Conservation (phyloP, 2,797 vertebrate genomes). For the Diplodus puntazzo region DNA sequence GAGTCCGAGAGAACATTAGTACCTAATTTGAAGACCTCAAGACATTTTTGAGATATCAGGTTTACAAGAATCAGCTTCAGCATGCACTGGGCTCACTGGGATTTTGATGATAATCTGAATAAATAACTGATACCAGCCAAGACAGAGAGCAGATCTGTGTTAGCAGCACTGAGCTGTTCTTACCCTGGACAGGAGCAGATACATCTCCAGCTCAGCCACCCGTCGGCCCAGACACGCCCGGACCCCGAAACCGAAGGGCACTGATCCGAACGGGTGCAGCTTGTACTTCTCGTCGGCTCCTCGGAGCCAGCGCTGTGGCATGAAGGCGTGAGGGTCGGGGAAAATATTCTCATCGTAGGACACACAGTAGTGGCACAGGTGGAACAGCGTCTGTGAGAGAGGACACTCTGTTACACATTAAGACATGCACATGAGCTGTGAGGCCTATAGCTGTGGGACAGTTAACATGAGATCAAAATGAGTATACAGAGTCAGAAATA, state of each 20-base stretch:
- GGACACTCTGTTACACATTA: background rate
- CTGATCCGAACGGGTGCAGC: conserved; percentile 85
- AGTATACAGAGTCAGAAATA: too few relatives aligned
- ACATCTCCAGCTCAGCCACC: conserved; percentile 89
- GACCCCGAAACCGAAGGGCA: conserved; percentile 88
- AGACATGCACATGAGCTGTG: background rate
- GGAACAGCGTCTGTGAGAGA: conserved; percentile 85
- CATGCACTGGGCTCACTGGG: too few relatives aligned
- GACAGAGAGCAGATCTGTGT: background rate
- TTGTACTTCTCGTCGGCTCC: conserved; percentile 57
- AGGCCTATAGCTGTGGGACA: background rate
- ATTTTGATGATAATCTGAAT: too few relatives aligned
- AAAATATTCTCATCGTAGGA: conserved; percentile 83
- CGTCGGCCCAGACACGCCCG: conserved; percentile 86
- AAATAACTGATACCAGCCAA: background rate
- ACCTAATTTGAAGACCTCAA: too few relatives aligned
- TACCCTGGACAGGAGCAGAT: conserved; percentile 84
- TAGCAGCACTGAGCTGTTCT: conserved; percentile 18
- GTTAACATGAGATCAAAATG: too few relatives aligned
- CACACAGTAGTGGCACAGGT: conserved; percentile 87
- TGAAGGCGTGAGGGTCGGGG: conserved; percentile 75
- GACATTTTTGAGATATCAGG: too few relatives aligned
- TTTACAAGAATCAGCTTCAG: too few relatives aligned
- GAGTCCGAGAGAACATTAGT: too few relatives aligned
- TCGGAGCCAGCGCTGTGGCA: conserved; percentile 85